A percentile compares a stretch with the other conserved stretches of the same genome.
Evolutionary conservation across 2,797 vertebrate species (phyloP).

Genomic region (Bovichtus variegatus): DNA sequence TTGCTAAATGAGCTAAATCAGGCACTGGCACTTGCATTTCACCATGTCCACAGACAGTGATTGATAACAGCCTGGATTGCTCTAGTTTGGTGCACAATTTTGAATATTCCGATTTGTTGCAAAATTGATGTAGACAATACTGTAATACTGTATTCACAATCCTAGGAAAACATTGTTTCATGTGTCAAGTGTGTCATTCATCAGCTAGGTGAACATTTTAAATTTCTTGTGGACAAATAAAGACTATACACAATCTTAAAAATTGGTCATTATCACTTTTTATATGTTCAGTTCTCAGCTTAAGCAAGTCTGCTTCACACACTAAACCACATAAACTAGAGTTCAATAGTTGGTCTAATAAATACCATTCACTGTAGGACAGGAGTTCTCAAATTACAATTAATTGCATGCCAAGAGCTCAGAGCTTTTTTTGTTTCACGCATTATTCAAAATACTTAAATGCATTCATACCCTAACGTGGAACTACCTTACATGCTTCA

Average conservation of each 20-base stretch:
- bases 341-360: neutral
- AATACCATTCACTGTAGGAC: neutral
- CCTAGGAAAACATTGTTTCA: neutral
- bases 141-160: neutral
- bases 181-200: no score
- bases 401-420: neutral
- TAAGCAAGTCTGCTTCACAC: neutral
- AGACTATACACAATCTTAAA: no score
- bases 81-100: neutral
- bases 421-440: neutral
- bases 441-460: no score
- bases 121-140: neutral
- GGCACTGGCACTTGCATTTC: no score
- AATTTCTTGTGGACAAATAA: no score
- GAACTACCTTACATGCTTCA: neutral
- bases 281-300: no score
- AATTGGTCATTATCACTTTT: neutral
- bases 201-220: no score
- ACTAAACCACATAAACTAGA: neutral
- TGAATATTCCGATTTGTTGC: neutral
- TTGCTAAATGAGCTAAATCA: no score
- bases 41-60: neutral
- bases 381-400: neutral
- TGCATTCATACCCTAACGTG: neutral
- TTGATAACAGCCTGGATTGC: neutral